Evolutionary conservation across 1,140 invertebrate genomes (phyloP).

Genomic region (Drosophila chauvacae): DNA sequence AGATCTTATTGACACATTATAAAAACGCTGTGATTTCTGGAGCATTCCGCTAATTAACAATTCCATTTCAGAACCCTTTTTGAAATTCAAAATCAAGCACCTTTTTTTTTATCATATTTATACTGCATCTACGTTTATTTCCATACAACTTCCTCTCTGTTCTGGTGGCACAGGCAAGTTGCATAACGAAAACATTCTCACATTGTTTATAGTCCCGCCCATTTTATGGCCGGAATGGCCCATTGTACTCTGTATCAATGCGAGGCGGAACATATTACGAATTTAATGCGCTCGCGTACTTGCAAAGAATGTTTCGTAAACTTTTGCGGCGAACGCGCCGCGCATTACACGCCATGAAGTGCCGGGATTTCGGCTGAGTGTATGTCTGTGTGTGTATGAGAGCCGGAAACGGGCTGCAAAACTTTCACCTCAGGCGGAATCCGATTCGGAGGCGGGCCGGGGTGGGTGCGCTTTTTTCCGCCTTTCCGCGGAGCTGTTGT

Average conservation of each 20-base stretch:
- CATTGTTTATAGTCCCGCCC: constrained; percentile 34
- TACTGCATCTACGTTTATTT: not conserved
- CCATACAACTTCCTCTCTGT: not conserved
- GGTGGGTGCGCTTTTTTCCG: constrained; percentile 27
- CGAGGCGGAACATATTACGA: constrained; percentile 78
- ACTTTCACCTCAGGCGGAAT: constrained; percentile 72
- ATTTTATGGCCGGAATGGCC: constrained; percentile 33
- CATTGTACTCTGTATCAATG: constrained; percentile 55
- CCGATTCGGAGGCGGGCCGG: constrained; percentile 2
- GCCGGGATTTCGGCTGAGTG: constrained; percentile 27
- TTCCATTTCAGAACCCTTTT: not conserved
- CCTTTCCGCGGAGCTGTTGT: constrained; percentile 32
- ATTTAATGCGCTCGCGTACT: constrained; percentile 79
- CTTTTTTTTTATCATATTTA: not conserved
- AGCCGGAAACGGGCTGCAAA: constrained; percentile 80
- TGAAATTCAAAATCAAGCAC: not conserved
- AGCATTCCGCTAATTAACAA: not conserved
- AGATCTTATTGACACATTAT: not conserved
- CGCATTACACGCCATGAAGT: constrained; percentile 69
- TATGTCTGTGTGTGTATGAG: constrained; percentile 4
- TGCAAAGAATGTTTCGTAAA: constrained; percentile 69
- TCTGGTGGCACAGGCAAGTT: not conserved
- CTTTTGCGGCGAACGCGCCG: constrained; percentile 68
- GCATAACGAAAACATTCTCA: constrained; percentile 2
- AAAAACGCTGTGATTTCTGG: not conserved